These are phyloP conservation scores for Brachionus rotundiformis DNA, from an alignment of 1,140 invertebrate species.

Conservation along the genomic window DNA sequence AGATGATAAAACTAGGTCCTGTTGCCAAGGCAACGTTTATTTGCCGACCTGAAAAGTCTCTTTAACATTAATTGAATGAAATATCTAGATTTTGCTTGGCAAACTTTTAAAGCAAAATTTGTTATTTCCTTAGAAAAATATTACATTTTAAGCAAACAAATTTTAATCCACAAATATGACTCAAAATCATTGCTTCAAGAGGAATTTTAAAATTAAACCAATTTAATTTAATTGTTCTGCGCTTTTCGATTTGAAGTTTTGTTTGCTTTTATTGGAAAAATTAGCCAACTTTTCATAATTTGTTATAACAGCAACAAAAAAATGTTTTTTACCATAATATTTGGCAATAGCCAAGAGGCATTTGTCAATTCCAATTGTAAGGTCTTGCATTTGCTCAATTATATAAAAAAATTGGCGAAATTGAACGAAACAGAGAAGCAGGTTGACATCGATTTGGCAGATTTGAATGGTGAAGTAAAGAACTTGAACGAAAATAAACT, in stretches of 20 bases:
- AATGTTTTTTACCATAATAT: slow-evolving; percentile 28
- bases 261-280: not conserved
- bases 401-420: slow-evolving; percentile 16
- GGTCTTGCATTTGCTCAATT: slow-evolving; percentile 11
- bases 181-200: slow-evolving; percentile 1
- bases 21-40: not conserved
- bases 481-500: slow-evolving; percentile 38
- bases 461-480: slow-evolving; percentile 39
- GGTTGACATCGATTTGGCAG: slow-evolving; percentile 20
- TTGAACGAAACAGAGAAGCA: not conserved
- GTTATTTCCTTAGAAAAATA: slow-evolving; percentile 11
- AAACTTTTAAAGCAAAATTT: not conserved
- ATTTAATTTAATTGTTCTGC: not conserved
- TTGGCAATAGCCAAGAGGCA: not conserved
- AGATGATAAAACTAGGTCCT: not conserved
- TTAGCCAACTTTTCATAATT: not conserved
- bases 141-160: slow-evolving; percentile 2
- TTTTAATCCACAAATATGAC: not conserved
- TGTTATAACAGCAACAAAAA: not conserved
- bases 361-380: slow-evolving; percentile 34
- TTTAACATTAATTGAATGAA: no score
- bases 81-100: not conserved
- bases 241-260: not conserved
- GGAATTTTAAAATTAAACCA: slow-evolving; percentile 1
- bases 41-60: not conserved